Conservation (phyloP, 2,797 vertebrate genomes). For the Microctenopoma stevenorrisi region DNA sequence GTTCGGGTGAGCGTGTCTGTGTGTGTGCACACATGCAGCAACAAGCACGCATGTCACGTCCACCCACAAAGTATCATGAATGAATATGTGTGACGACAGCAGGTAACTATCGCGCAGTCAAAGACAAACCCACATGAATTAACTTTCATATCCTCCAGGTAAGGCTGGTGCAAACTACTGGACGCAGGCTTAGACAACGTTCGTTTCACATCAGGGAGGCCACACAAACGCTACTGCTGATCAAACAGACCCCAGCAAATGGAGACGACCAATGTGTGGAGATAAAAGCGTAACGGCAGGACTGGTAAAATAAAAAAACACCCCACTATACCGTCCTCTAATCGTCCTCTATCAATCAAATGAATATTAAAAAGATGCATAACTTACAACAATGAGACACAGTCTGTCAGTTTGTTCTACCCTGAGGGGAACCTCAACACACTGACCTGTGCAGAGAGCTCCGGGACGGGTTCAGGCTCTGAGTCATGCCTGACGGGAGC, state of each 20-base stretch:
- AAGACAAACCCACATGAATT: constrained; percentile 36
- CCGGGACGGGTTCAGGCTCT: constrained; percentile 53
- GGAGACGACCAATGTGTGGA: too few relatives aligned
- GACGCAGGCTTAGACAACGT: constrained; percentile 1
- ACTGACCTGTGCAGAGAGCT: constrained; percentile 73
- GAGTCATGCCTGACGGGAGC: constrained; percentile 66
- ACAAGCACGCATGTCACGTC: constrained; percentile 9
- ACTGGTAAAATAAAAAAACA: too few relatives aligned
- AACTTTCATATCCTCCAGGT: constrained; percentile 42
- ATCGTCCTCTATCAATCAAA: too few relatives aligned
- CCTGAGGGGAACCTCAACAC: neutral
- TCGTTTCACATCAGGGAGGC: constrained; percentile 16
- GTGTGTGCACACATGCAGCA: constrained; percentile 16
- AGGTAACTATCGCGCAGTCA: neutral
- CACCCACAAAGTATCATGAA: constrained; percentile 20
- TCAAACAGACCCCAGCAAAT: neutral
- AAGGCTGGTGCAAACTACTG: constrained; percentile 28
- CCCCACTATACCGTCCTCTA: too few relatives aligned
- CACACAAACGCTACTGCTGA: constrained; percentile 7
- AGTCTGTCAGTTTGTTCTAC: neutral
- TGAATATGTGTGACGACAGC: constrained; percentile 18
- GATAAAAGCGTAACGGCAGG: too few relatives aligned
- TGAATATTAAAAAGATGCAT: too few relatives aligned
- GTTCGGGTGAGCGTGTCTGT: constrained; percentile 30
- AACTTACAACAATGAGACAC: too few relatives aligned